Evolutionary conservation across 2,888 invertebrate species (phyloP), one percentile per base, ranked within the genome.

Genomic region (Dusona sp.): DNA sequence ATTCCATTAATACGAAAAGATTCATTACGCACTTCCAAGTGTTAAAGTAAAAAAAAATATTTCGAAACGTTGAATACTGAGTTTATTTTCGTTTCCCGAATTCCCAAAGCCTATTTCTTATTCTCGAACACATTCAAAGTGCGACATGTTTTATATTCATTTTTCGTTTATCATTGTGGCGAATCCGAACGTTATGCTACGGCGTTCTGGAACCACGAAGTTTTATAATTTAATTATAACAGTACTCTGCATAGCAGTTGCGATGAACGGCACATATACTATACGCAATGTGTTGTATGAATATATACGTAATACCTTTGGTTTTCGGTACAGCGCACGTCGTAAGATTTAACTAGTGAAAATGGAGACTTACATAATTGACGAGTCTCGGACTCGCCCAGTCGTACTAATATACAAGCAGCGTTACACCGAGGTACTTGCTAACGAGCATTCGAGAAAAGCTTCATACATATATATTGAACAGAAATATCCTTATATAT

Each of bases 361-460:
- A 65, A 64, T 84, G 25, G 72, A 72, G 65, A 54, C 75, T 65
- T 80, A 48, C 84, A 84, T 80, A 77, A 84, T 77, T 29, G 64
- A 80, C 42, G 80, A 77, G 77, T 64, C 70, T 78, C 68, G 70
- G 74, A 61, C 74, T 57, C 67, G 22, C 54, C 36, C 74, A 38
- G 65, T 19, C 54, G 54, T 79, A 67, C 33, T 72, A 42, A 57
- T 61, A 22, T 22, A 74, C 61, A 25, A 57, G 64, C 36, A 22
- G 64, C 67, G 68, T 79, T 84, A 70, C 79, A 19, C 57, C 36
- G 9, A 19, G 38, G 61, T 67, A 22, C 22, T 77, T 45, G 36
- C 65, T 36, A 38, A 68, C 57, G 48, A 33, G 74, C 42, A 74
- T 42, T 75, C 68, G 68, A 29, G 79, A 48, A 68, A 68, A 42